These are phyloP conservation scores for Pseudobourletiella spinata DNA, from an alignment of 1,140 invertebrate genomes.

Conservation along the genomic window DNA sequence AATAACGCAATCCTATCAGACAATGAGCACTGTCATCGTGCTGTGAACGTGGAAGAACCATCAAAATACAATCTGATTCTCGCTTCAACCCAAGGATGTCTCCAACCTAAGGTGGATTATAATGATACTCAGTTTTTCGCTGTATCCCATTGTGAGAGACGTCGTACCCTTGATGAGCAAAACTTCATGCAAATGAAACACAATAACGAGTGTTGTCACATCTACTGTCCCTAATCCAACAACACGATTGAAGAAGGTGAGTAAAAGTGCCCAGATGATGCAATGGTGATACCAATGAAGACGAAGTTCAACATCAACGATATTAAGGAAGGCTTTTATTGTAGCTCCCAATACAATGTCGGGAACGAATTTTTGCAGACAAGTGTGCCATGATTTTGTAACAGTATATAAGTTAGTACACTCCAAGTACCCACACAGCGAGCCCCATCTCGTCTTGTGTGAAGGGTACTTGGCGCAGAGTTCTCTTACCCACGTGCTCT, in stretches of 20 bases:
- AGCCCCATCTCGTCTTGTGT: too few species aligned
- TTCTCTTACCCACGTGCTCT: too few species aligned
- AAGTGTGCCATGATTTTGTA: too few species aligned
- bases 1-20: constrained; percentile 8
- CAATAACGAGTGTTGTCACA: neutral
- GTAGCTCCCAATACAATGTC: too few species aligned
- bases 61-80: neutral
- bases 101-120: neutral
- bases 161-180: neutral
- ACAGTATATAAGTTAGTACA: too few species aligned
- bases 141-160: neutral
- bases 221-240: too few species aligned
- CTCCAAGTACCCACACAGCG: too few species aligned
- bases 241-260: neutral
- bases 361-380: too few species aligned
- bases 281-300: neutral
- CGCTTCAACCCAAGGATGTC: neutral
- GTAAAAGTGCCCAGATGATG: neutral
- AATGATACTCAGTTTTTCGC: neutral
- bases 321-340: too few species aligned
- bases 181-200: constrained; percentile 6
- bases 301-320: constrained; percentile 15
- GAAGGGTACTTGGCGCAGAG: too few species aligned
- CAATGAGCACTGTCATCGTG: neutral
- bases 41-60: neutral